A percentile compares a stretch with the other conserved stretches of the same genome.
These are phyloP conservation scores for Ommatoiulus sabulosus DNA, from an alignment of 2,888 invertebrate species.

Conservation along the genomic window DNA sequence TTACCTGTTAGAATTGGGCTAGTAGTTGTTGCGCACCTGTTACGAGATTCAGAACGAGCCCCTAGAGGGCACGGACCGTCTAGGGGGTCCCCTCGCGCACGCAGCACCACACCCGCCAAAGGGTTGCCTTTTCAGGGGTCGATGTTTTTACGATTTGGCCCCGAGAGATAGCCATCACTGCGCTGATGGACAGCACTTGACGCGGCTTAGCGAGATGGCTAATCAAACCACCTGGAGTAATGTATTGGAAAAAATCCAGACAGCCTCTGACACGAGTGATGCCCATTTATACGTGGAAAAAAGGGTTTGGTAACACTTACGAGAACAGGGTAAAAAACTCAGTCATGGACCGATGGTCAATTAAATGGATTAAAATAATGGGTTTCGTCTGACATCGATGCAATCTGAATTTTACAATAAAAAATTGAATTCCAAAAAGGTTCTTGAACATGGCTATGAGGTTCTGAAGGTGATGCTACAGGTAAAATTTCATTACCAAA, in stretches of 20 bases:
- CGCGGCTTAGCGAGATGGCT: background rate
- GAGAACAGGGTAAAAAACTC: background rate
- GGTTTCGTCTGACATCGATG: background rate
- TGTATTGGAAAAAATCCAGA: constrained; percentile 2
- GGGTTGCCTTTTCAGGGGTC: constrained; percentile 6
- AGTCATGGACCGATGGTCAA: background rate
- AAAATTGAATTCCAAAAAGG: too few relatives aligned
- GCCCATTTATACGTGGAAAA: background rate
- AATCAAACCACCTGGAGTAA: constrained; percentile 16
- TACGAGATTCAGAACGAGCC: background rate
- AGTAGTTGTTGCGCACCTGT: background rate
- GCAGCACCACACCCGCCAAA: constrained; percentile 13
- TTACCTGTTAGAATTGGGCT: constrained; percentile 28
- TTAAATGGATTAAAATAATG: background rate
- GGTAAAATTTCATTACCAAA: too few relatives aligned
- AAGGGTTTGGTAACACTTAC: background rate
- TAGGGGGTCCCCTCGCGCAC: background rate
- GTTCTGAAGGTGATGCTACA: too few relatives aligned
- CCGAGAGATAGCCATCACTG: background rate
- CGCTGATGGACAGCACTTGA: constrained; percentile 31
- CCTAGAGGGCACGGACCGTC: background rate
- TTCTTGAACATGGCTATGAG: too few relatives aligned
- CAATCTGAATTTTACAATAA: background rate
- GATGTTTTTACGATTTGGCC: constrained; percentile 1
- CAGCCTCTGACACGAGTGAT: background rate